Percentiles rank a stretch among this genome's conserved stretches.
These are phyloP conservation scores for Zenarchopterus dispar DNA, from an alignment of 2,797 vertebrate species.

Conservation along the genomic window DNA sequence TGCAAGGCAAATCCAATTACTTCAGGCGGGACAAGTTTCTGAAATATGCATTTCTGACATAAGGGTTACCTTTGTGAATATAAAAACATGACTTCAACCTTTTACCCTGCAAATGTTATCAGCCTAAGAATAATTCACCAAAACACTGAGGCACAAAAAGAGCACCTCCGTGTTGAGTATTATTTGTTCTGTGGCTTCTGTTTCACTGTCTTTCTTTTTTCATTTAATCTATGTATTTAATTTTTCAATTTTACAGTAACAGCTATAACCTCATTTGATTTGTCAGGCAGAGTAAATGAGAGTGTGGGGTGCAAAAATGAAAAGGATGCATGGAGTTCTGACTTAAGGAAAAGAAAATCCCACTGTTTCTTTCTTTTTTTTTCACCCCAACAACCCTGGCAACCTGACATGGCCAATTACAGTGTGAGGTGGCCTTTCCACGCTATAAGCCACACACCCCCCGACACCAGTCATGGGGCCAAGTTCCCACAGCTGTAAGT, in stretches of 20 bases:
- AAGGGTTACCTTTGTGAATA: slow-evolving; percentile 77
- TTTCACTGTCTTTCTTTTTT: slow-evolving; percentile 49
- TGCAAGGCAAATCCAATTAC: slow-evolving; percentile 78
- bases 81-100: slow-evolving; percentile 73
- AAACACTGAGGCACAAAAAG: slow-evolving; percentile 41
- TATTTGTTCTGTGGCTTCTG: slow-evolving; percentile 63
- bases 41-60: slow-evolving; percentile 76
- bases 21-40: slow-evolving; percentile 72
- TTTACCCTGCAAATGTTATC: slow-evolving; percentile 71
- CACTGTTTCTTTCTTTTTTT: slow-evolving; percentile 78
- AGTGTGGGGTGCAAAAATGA: slow-evolving; percentile 54
- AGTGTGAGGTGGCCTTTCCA: slow-evolving; percentile 84
- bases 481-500: slow-evolving; percentile 87
- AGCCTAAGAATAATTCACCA: slow-evolving; percentile 56
- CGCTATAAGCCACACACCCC: slow-evolving; percentile 77
- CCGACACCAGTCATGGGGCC: slow-evolving; percentile 79
- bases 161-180: slow-evolving; percentile 53
- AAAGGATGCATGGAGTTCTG: slow-evolving; percentile 70
- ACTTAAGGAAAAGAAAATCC: slow-evolving; percentile 76
- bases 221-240: no score
- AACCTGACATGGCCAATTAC: slow-evolving; percentile 84
- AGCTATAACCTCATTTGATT: slow-evolving; percentile 66
- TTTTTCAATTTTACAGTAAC: slow-evolving; percentile 56
- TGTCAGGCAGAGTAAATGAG: slow-evolving; percentile 61
- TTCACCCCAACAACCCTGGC: slow-evolving; percentile 81